Evolutionary conservation across 2,797 vertebrate genomes (phyloP).

Genomic region (Sebastes itinus): DNA sequence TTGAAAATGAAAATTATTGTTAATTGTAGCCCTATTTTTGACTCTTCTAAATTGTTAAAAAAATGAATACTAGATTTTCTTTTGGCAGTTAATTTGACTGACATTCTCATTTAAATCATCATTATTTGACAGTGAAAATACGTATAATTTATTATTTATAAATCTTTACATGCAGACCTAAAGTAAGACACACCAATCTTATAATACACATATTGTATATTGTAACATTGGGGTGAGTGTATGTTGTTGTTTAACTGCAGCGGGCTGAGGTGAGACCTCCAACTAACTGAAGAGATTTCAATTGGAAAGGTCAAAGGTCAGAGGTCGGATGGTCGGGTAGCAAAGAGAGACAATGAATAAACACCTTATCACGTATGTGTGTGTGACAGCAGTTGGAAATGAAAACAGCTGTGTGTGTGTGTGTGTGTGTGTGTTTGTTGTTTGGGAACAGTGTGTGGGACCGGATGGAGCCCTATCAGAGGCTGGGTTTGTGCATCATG

Average conservation of each 20-base stretch:
- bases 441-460: constrained; percentile 56
- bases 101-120: too few relatives aligned
- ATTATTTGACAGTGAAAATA: not conserved
- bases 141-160: not conserved
- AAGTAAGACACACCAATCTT: not conserved
- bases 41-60: not conserved
- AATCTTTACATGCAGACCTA: not conserved
- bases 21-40: not conserved
- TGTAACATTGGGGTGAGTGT: not conserved
- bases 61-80: not conserved
- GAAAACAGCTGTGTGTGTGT: constrained; percentile 41
- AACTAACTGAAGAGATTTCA: not conserved
- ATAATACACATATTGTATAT: too few relatives aligned
- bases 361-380: constrained; percentile 40
- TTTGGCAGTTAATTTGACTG: too few relatives aligned
- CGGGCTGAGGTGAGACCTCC: not conserved
- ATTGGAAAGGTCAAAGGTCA: constrained; percentile 50
- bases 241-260: not conserved
- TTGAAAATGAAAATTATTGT: not conserved
- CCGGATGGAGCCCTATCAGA: constrained; percentile 68
- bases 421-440: constrained; percentile 16
- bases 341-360: constrained; percentile 21
- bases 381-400: constrained; percentile 47
- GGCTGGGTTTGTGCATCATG: constrained; percentile 70
- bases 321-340: constrained; percentile 12